These are phyloP conservation scores for Dorcus hopei DNA, from an alignment of 2,888 invertebrate genomes.

Conservation along the genomic window DNA sequence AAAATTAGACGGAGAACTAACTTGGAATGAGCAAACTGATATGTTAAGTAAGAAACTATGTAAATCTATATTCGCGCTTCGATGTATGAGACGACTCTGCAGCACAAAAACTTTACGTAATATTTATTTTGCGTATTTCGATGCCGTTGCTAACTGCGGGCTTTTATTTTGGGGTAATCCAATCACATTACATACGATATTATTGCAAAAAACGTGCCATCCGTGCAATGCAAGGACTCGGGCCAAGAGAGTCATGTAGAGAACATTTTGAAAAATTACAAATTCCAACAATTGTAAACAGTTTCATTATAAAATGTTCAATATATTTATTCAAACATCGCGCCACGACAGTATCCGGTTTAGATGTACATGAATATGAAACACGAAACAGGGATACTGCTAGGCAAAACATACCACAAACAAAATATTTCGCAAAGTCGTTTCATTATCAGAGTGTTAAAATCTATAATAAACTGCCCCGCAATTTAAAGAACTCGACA, in stretches of 20 bases:
- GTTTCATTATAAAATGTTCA: not conserved
- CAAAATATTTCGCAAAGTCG: not conserved
- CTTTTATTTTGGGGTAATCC: no score
- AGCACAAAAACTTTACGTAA: not conserved
- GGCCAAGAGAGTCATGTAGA: not conserved
- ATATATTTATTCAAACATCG: not conserved
- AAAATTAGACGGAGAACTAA: no score
- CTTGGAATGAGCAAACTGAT: no score
- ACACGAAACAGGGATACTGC: not conserved
- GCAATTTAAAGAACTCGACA: not conserved
- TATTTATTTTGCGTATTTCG: not conserved
- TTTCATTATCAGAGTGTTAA: not conserved
- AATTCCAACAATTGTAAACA: not conserved
- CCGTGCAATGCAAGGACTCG: no score
- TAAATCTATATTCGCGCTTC: not conserved
- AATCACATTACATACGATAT: no score
- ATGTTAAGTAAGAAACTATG: not conserved
- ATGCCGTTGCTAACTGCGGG: not conserved
- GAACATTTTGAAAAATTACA: not conserved
- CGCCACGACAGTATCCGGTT: not conserved
- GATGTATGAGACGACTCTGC: not conserved
- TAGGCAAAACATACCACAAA: not conserved
- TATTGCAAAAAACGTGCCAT: no score
- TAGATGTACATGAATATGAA: not conserved
- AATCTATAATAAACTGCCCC: not conserved